Evolutionary conservation across 2,113 vertebrate genomes (phyloP).

Genomic region (Pithys albifrons): DNA sequence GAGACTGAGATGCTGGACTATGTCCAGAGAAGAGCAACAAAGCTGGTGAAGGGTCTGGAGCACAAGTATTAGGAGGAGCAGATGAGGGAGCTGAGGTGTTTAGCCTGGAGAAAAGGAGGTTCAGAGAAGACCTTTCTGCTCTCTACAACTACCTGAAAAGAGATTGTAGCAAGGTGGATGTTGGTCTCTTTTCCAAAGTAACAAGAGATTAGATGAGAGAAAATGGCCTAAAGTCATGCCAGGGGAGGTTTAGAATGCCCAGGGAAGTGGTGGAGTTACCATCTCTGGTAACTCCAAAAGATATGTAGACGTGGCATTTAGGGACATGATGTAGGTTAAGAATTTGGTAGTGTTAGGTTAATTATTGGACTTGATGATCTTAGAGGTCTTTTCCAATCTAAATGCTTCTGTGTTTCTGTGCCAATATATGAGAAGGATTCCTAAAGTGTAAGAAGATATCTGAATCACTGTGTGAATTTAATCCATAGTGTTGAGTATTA

Average conservation of each 20-base stretch:
- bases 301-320: neutral
- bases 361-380: neutral
- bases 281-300: neutral
- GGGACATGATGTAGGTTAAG: neutral
- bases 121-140: neutral
- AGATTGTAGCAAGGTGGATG: neutral
- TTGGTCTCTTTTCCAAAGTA: neutral
- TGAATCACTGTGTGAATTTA: neutral
- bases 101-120: neutral
- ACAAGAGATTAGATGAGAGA: neutral
- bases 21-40: neutral
- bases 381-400: neutral
- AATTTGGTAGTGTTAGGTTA: neutral
- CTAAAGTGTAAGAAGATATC: neutral
- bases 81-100: neutral
- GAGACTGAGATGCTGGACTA: neutral
- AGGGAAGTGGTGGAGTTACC: neutral
- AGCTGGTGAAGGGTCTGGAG: neutral
- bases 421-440: neutral
- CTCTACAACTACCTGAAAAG: neutral
- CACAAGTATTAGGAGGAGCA: neutral
- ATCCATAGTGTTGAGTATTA: neutral
- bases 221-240: neutral
- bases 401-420: neutral
- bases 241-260: fast-evolving